Base-by-base conservation (phyloP, 2,113 vertebrate genomes). In the Gobiocypris rarus region DNA sequence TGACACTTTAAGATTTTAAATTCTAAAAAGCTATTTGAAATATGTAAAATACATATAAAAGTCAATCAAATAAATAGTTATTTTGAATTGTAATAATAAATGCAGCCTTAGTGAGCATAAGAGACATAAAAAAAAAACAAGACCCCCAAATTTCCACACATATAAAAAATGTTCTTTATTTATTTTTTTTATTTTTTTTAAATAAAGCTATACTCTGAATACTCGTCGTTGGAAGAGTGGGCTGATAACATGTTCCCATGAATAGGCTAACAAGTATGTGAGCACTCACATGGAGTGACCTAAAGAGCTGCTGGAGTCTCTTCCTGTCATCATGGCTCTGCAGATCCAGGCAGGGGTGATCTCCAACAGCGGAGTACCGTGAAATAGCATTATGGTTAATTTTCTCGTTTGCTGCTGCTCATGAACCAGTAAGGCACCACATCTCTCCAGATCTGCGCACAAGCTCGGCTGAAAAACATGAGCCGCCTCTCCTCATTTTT, bases 381-480 rank as follows among this genome's bases (percentile, higher is more conserved):
- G 83, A 87, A 88, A 86, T 84, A 84, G 83, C 76, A 85, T 88
- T 85, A 86, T 69, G 73, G 67, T 81, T 88, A 81, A 89, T 88
- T 85, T 88, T 89, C 84, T 81, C 79, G 41, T 83, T 83, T 87
- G 78, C 79, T 28, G 76, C 82, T 84, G 76, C 79, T 87, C 84
- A 73, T 81, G 87, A 71, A 80, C 85, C 84, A 88, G 81, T 85
- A 85, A 81, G 83, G 78, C 76, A 86, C 69, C 85, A 81, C 83
- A 75, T 75, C 82, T 83, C 48, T 86, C 56, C 85, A 87, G 75
- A 86, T 88, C 81, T 22, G 28, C 70, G 34, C 22, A 15, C 31
- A 19, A 34, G 54, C 61, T 89, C 70, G 38, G 28, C 59, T 83
- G 14, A 63, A 74, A 76, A 82, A 76, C 14, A 87, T 73, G 80